Base-by-base conservation (phyloP, 2,888 invertebrate genomes). In the Tinea trinotella region DNA sequence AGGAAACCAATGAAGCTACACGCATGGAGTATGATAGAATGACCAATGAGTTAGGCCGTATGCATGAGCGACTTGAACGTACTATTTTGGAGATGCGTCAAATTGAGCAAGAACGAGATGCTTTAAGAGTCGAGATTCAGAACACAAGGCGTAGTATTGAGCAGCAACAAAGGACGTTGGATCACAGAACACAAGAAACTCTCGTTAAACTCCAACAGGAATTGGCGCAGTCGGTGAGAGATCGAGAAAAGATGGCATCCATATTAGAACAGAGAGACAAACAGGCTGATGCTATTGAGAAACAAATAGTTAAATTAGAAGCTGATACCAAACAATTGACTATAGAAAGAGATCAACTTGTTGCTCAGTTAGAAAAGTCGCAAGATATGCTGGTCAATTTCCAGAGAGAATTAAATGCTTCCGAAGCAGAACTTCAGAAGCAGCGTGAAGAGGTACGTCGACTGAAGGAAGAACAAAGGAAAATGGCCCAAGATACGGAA, bases 371-470 rank as follows among this genome's bases (percentile, higher is more conserved):
- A 68, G 96, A 96, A 74, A 96, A 97, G 80, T 95, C 95, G 40
- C 96, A 96, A 73, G 95, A 96, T 63, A 95, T 96, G 91, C 82
- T 97, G 56, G 92, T 96, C 76, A 95, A 95, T 76, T 96, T 96
- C 93, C 96, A 96, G 73, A 92, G 95, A 70, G 96, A 96, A 70
- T 74, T 96, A 53, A 94, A 94, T 61, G 90, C 92, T 60, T 92
- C 93, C 61, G 96, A 95, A 76, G 88, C 91, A 44, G 95, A 94
- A 70, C 76, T 94, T 58, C 94, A 94, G 67, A 90, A 92, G 66
- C 93, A 93, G 64, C 90, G 92, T 56, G 92, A 92, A 60, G 95
- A 95, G 76, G 90, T 93, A 1, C 90, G 91, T 53, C 88, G 92
- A 63, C 73, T 95, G 62, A 93, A 91, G 68, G 88, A 89, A 62